Evolutionary conservation across 2,113 vertebrate genomes (phyloP), one percentile per base, ranked within the genome.

Genomic region (Gambusia affinis): DNA sequence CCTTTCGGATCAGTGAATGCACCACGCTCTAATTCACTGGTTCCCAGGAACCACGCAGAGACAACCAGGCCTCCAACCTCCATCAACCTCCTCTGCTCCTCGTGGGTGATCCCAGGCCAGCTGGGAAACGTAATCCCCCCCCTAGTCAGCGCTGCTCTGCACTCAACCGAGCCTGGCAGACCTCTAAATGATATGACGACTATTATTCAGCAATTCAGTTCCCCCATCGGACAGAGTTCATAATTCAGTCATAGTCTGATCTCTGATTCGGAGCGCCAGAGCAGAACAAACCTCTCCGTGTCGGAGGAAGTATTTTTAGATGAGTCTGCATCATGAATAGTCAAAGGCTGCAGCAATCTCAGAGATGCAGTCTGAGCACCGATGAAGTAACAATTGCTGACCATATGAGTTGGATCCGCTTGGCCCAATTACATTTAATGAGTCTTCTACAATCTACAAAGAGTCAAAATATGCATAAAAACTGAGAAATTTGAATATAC

Each of bases 281-380:
- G 33, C 60, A 57, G 60, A 81, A 47, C 15, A 39, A 68, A 66
- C 63, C 73, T 42, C 61, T 64, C 64, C 27, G 61, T 44, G 62
- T 65, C 47, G 77, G 77, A 77, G 71, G 31, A 77, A 47, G 51
- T 57, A 51, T 67, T 78, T 64, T 78, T 29, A 62, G 54, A 30
- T 11, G n/a, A 67, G 54, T 62, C 28, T 78, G 62, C 19, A 29
- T 69, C 76, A 75, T 75, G 73, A 80, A 78, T 54, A 82, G 60
- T 81, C 75, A 83, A 76, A 73, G 62, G 44, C 62, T 51, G 62
- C 54, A 28, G 60, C 47, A 30, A 66, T 71, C 54, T 71, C 19
- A 62, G 4, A 77, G 74, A 80, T 51, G 44, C 29, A 51, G 22
- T 80, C 31, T 70, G 74, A 22, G 54, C 66, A 42, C 57, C 33